A percentile compares a stretch with the other conserved stretches of the same genome.
phyloP scores from a whole-genome alignment of 1,140 invertebrate species.

The Babylonia areolata region DNA sequence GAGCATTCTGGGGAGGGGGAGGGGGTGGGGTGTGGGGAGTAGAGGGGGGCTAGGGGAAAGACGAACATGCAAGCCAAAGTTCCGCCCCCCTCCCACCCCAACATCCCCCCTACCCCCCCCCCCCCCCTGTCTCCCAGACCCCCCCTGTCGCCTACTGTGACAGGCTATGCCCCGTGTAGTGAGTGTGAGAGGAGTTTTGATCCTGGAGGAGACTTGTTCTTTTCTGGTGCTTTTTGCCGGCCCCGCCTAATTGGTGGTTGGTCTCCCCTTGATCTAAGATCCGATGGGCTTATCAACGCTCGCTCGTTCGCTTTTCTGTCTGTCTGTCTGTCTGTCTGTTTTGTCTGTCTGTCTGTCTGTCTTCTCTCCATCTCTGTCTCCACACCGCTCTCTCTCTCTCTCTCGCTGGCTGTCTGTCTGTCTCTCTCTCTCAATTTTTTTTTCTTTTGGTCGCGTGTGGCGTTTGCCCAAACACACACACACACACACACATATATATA shows the following conservation, averaged over 20 bases:
- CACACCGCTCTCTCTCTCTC: not conserved
- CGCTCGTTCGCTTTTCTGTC: not conserved
- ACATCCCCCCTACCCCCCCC: too few species aligned
- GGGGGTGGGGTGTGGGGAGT: too few species aligned
- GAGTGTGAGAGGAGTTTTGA: too few species aligned
- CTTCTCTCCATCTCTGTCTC: not conserved
- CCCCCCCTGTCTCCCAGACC: too few species aligned
- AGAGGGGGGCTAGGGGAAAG: too few species aligned
- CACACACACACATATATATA: not conserved
- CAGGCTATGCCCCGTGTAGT: too few species aligned
- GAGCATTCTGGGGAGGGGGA: too few species aligned
- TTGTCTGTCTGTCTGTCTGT: not conserved
- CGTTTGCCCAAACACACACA: not conserved
- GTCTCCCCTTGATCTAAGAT: not conserved
- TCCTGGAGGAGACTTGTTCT: too few species aligned
- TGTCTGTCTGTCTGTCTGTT: not conserved
- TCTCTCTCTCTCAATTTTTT: not conserved
- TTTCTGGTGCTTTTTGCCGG: not conserved
- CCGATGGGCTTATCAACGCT: slow-evolving; percentile 4
- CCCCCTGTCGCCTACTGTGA: too few species aligned
- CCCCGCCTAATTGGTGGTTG: not conserved
- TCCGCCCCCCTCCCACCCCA: too few species aligned
- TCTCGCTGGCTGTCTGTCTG: not conserved
- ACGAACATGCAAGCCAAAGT: too few species aligned
- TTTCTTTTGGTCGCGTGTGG: too few species aligned